phyloP scores from a whole-genome alignment of 2,797 vertebrate species.

The Spinus olivaceus region DNA sequence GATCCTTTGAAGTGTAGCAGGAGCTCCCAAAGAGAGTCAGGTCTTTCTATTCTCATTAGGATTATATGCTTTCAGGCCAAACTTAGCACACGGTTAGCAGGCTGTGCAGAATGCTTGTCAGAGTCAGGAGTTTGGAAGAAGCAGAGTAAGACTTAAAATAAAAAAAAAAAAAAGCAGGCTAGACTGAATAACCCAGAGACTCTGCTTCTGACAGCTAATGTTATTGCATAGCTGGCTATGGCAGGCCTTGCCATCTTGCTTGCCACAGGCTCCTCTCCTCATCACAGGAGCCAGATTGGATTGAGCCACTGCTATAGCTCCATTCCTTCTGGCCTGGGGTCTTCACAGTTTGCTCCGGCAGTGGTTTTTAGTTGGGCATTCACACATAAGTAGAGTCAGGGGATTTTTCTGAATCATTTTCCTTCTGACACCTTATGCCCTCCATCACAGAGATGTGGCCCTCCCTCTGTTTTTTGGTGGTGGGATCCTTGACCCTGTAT shows the following conservation, averaged over 20 bases:
- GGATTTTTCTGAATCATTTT: neutral
- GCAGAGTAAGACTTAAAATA: neutral
- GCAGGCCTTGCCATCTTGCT: neutral
- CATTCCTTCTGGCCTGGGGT: neutral
- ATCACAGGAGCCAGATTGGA: neutral
- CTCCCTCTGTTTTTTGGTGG: neutral
- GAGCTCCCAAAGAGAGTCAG: conserved; percentile 5
- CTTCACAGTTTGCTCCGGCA: neutral
- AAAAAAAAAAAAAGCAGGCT: neutral
- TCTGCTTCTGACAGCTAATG: neutral
- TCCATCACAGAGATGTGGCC: neutral
- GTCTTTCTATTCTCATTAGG: conserved; percentile 46
- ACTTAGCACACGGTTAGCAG: conserved; percentile 34
- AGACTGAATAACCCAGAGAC: neutral
- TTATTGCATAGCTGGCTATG: neutral
- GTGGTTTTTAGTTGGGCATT: neutral
- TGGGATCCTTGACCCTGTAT: neutral
- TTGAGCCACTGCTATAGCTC: neutral
- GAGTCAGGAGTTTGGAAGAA: conserved; percentile 3
- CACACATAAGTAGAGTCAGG: accelerated
- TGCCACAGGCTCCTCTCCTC: neutral
- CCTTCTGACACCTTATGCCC: neutral
- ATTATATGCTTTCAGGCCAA: conserved; percentile 34
- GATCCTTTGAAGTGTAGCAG: conserved; percentile 36
- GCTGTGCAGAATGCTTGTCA: conserved; percentile 29